Percentiles rank a stretch among this genome's conserved stretches.
Evolutionary conservation across 2,888 invertebrate species (phyloP).

Genomic region (Yponomeuta sedellus): DNA sequence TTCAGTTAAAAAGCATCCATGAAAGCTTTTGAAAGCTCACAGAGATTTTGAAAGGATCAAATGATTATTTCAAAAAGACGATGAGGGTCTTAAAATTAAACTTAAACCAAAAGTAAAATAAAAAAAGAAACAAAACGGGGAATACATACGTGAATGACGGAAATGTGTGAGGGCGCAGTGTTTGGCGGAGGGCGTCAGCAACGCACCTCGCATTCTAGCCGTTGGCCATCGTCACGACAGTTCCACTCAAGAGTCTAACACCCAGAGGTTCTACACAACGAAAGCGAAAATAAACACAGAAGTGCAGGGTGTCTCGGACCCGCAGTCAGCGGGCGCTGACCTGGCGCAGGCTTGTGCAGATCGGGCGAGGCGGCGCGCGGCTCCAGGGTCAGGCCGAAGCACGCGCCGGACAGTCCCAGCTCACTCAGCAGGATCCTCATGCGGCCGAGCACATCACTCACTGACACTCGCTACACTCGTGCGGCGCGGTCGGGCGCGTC

Average conservation of each 20-base stretch:
- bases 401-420: conserved; percentile 74
- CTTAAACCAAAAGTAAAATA: conserved; percentile 32
- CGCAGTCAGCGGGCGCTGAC: conserved; percentile 71
- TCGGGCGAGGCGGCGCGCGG: conserved; percentile 68
- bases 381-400: conserved; percentile 74
- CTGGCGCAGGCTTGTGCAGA: conserved; percentile 70
- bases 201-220: conserved; percentile 77
- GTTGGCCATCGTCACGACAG: conserved; percentile 73
- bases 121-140: conserved; percentile 51
- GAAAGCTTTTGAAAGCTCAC: too few relatives aligned
- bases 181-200: conserved; percentile 73
- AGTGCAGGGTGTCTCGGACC: conserved; percentile 59
- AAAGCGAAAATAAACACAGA: conserved; percentile 76
- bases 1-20: too few relatives aligned
- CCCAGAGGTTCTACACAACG: conserved; percentile 72
- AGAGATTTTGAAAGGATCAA: conserved; percentile 9
- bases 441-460: conserved; percentile 65
- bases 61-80: conserved; percentile 25
- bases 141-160: conserved; percentile 69
- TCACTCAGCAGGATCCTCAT: conserved; percentile 77
- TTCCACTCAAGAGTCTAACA: conserved; percentile 68
- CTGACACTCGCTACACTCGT: conserved; percentile 67
- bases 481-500: conserved; percentile 40
- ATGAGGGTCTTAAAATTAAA: conserved; percentile 23
- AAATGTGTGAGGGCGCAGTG: conserved; percentile 70